These are phyloP conservation scores for Magallana angulata DNA, from an alignment of 1,140 invertebrate genomes.

Conservation along the genomic window DNA sequence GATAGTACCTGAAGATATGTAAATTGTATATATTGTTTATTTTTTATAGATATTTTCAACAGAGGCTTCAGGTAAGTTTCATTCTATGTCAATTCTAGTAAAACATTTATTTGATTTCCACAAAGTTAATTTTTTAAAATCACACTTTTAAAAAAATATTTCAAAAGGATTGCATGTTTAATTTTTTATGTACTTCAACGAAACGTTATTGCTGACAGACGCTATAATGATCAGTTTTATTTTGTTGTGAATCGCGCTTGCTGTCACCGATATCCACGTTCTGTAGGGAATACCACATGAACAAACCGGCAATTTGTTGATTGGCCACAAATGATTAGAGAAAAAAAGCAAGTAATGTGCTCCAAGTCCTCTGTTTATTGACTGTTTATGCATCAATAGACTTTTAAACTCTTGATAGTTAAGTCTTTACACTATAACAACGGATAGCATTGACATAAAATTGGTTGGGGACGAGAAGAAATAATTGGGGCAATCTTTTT, in stretches of 20 bases:
- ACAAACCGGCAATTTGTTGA: neutral
- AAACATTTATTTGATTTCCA: too few relatives aligned
- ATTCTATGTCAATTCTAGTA: too few relatives aligned
- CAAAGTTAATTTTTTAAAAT: too few relatives aligned
- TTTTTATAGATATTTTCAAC: neutral
- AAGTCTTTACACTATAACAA: neutral
- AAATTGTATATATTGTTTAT: neutral
- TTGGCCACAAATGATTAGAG: neutral
- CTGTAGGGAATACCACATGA: neutral
- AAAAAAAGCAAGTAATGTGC: neutral
- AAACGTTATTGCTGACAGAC: too few relatives aligned
- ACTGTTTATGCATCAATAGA: neutral
- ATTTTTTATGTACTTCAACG: too few relatives aligned
- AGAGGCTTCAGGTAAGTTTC: constrained; percentile 9
- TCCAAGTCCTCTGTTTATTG: neutral
- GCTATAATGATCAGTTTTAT: too few relatives aligned
- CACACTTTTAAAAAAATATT: too few relatives aligned
- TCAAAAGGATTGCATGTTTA: too few relatives aligned
- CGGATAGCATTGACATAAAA: neutral
- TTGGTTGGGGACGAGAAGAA: neutral
- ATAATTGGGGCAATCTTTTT: neutral
- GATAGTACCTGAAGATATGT: neutral
- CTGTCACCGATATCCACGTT: neutral
- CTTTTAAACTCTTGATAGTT: neutral
- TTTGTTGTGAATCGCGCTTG: too few relatives aligned